A percentile compares a stretch with the other conserved stretches of the same genome.
Evolutionary conservation across 1,140 invertebrate species (phyloP).

Genomic region (Xylocopa sonorina): DNA sequence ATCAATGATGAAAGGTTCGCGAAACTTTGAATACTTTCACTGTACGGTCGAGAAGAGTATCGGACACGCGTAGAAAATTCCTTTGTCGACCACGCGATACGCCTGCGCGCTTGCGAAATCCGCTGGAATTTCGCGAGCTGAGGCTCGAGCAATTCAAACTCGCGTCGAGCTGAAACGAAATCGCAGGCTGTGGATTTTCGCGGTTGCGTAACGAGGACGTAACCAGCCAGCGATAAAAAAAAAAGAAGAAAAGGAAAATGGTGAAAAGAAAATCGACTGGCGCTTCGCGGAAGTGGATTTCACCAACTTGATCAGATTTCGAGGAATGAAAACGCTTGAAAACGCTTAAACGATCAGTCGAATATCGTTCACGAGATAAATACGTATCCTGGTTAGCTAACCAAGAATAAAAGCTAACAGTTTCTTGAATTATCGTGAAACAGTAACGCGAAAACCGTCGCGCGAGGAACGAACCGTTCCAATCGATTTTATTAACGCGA

Average conservation of each 20-base stretch:
- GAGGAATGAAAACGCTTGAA: no score
- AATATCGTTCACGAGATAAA: no score
- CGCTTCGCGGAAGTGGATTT: not conserved
- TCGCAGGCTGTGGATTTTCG: slow-evolving; percentile 37
- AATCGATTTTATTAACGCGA: slow-evolving; percentile 16
- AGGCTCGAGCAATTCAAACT: no score
- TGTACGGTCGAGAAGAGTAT: slow-evolving; percentile 33
- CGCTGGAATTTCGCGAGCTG: no score
- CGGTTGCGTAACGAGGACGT: slow-evolving; percentile 25
- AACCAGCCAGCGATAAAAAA: not conserved
- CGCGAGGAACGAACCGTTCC: not conserved
- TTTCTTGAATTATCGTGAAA: not conserved
- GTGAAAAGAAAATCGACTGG: not conserved
- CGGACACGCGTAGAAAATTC: slow-evolving; percentile 41
- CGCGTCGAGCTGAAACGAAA: slow-evolving; percentile 13
- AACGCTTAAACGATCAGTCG: no score
- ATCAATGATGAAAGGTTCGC: slow-evolving; percentile 39
- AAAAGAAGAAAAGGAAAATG: not conserved
- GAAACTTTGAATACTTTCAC: slow-evolving; percentile 60
- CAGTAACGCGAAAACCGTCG: not conserved
- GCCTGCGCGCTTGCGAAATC: slow-evolving; percentile 35
- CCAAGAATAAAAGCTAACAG: not conserved
- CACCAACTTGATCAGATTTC: no score
- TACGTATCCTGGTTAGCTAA: not conserved
- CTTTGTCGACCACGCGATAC: slow-evolving; percentile 20